Conservation (phyloP, 2,797 vertebrate species). For the Scolopax rusticola region DNA sequence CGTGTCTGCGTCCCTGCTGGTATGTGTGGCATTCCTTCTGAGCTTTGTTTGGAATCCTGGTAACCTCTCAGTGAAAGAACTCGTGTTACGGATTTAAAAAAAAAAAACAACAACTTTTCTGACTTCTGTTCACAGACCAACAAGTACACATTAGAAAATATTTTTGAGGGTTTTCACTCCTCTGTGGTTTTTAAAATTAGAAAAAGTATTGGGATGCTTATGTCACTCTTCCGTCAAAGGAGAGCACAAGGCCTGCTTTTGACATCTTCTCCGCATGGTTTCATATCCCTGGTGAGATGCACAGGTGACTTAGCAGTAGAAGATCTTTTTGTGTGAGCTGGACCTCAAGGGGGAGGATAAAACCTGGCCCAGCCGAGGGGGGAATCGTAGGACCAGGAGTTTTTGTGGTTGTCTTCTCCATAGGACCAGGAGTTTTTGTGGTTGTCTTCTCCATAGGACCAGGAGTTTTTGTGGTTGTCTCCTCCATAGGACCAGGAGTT, state of each 20-base stretch:
- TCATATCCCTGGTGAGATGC: background rate
- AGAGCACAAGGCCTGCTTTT: background rate
- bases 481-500: background rate
- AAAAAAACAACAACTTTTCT: background rate
- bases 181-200: background rate
- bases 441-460: no score
- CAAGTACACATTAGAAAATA: background rate
- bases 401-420: no score
- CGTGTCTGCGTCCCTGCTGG: background rate
- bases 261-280: background rate
- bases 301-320: background rate
- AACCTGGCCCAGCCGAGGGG: background rate
- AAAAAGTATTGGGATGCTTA: background rate
- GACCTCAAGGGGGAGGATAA: background rate
- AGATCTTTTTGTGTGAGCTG: background rate
- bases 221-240: background rate
- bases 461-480: no score
- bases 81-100: background rate
- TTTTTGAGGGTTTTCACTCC: background rate
- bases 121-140: background rate
- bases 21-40: accelerated
- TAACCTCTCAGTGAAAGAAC: background rate
- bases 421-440: background rate
- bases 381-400: background rate
- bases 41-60: background rate